Evolutionary conservation across 2,797 vertebrate species (phyloP), one percentile per base, ranked within the genome.

Genomic region (Anguilla megastoma): DNA sequence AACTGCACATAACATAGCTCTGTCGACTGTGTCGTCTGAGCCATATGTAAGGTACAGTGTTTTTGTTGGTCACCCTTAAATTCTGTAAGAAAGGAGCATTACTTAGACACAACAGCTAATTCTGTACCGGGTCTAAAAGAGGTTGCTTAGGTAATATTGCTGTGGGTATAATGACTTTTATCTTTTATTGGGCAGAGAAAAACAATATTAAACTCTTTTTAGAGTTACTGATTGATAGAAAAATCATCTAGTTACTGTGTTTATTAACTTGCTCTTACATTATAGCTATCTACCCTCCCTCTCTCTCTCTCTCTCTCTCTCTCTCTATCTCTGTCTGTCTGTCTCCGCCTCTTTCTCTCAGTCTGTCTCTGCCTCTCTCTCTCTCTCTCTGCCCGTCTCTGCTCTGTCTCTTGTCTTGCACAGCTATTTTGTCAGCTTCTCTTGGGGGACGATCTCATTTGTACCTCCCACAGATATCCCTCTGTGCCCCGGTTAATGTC

Each of bases 401-500:
- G 71, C 2, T 18, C 71, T 76, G 30, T 76, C 71, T 12, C 80
- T 66, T 36, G n/a, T 18, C 41, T 48, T 30, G 21, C 18, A 33
- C 24, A 5, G 16, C 24, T 50, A 48, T 9, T 30, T 18, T 87
- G 60, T 84, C 83, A n/a, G 30, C 63, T 50, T 85, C 87, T 84
- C 79, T 50, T 50, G 45, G 79, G 79, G 87, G 63, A 58, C 56
- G 50, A 80, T 58, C 71, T 58, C 24, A 50, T 74, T 30, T n/a
- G 54, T 74, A 82, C 30, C 88, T 83, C 58, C 76, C 84, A 88
- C 36, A 8, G 60, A 74, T 86, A 24, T 48, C 87, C 63, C 63
- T 12, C 45, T 60, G 54, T 66, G 33, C 1, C 87, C 36, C 84
- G 90, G 90, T 90, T 92, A 91, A 91, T 89, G 88, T 90, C 88